A percentile compares a stretch with the other conserved stretches of the same genome.
These are phyloP conservation scores for Sinhomidia bicolor DNA, from an alignment of 2,888 invertebrate species.

Conservation along the genomic window DNA sequence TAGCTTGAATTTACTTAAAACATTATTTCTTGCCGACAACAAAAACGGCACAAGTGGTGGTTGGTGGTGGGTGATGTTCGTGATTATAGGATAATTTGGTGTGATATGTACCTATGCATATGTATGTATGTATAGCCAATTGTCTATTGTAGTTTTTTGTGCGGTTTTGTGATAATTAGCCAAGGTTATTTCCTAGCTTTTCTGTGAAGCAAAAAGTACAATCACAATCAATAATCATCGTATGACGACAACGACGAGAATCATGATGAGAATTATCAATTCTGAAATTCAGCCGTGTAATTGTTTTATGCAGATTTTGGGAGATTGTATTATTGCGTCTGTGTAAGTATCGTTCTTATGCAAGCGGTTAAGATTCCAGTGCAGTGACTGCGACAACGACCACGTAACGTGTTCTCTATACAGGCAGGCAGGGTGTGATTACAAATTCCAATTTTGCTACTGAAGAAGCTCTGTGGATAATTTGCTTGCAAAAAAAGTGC, in stretches of 20 bases:
- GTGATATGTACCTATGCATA: too few species aligned
- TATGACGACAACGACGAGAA: background rate
- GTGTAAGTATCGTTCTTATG: too few species aligned
- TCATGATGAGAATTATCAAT: background rate
- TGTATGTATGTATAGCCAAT: background rate
- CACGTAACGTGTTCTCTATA: too few species aligned
- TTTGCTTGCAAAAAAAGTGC: too few species aligned
- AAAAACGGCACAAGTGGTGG: too few species aligned
- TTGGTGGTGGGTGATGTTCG: background rate
- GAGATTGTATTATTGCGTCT: too few species aligned
- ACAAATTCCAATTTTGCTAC: too few species aligned
- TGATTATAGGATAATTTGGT: background rate
- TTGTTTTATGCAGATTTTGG: slow-evolving; percentile 6
- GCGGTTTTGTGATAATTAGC: slow-evolving; percentile 56
- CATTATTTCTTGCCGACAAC: slow-evolving; percentile 13
- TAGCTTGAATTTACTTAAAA: background rate
- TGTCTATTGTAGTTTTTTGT: slow-evolving; percentile 21
- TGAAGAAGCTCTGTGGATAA: too few species aligned
- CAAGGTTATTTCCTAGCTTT: slow-evolving; percentile 55
- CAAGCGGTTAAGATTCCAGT: too few species aligned
- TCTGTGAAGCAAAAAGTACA: background rate
- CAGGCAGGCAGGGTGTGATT: too few species aligned
- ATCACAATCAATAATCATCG: background rate
- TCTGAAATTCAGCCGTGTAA: background rate
- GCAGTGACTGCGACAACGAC: too few species aligned